Evolutionary conservation across 2,797 vertebrate genomes (phyloP).

Genomic region (Artibeus jamaicensis): DNA sequence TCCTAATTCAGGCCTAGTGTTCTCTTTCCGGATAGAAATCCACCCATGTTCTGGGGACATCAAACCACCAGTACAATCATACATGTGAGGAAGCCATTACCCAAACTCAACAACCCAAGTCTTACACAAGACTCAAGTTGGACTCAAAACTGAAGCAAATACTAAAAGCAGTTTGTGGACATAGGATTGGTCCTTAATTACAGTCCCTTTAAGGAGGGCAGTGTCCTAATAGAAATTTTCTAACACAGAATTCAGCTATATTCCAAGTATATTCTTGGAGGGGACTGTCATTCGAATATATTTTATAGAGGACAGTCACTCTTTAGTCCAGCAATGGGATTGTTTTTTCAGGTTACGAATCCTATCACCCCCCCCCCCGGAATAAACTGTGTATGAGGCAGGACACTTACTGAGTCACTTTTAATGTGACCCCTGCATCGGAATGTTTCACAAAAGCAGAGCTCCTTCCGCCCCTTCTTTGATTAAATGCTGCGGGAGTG

Average conservation of each 20-base stretch:
- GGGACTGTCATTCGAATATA: background rate
- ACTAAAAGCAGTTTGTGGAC: background rate
- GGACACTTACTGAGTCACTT: background rate
- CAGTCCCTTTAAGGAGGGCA: background rate
- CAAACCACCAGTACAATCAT: background rate
- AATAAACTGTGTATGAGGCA: background rate
- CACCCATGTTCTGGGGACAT: background rate
- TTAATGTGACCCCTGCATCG: background rate
- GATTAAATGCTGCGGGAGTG: background rate
- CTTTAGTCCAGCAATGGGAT: background rate
- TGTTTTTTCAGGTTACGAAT: constrained; percentile 19
- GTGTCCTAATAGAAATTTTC: constrained; percentile 14
- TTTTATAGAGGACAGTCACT: background rate
- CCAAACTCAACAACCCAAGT: background rate
- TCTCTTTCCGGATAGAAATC: constrained; percentile 1
- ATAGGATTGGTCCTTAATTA: background rate
- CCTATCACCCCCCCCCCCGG: background rate
- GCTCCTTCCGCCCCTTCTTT: background rate
- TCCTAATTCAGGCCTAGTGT: background rate
- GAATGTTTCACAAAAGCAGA: constrained; percentile 8
- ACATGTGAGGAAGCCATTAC: background rate
- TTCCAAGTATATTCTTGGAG: background rate
- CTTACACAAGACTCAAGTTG: background rate
- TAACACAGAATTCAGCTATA: background rate
- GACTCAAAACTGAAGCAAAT: constrained; percentile 16